A percentile compares a stretch with the other conserved stretches of the same genome.
Evolutionary conservation across 2,888 invertebrate genomes (phyloP).

Genomic region (Sthenelais limicola): DNA sequence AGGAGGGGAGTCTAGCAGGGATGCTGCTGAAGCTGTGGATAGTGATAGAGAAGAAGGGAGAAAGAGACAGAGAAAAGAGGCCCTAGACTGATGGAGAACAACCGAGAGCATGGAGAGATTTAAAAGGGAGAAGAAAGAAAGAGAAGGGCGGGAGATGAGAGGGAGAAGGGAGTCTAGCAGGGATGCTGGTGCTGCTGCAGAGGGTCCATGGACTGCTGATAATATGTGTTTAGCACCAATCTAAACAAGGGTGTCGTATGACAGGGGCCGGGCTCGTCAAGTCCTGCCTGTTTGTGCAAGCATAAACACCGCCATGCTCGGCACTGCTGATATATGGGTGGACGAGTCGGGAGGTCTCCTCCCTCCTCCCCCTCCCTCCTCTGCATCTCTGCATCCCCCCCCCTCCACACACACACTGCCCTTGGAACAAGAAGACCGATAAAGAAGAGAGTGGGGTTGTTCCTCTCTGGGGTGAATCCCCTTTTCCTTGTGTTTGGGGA

Average conservation of each 20-base stretch:
- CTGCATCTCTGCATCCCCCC: neutral
- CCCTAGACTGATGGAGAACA: too few relatives aligned
- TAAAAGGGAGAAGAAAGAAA: neutral
- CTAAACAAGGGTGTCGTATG: constrained; percentile 31
- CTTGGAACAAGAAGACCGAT: too few relatives aligned
- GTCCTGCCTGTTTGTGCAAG: constrained; percentile 24
- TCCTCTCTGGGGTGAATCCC: too few relatives aligned
- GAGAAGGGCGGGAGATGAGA: neutral
- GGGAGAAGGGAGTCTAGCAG: constrained; percentile 5
- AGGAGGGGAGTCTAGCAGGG: too few relatives aligned
- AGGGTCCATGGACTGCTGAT: constrained; percentile 20
- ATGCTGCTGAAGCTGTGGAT: too few relatives aligned
- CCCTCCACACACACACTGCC: neutral
- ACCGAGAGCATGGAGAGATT: too few relatives aligned
- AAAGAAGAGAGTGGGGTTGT: too few relatives aligned
- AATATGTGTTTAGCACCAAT: constrained; percentile 34
- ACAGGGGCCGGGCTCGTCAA: constrained; percentile 17
- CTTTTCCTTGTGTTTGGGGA: too few relatives aligned
- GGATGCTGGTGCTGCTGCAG: too few relatives aligned
- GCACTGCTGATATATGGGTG: constrained; percentile 28
- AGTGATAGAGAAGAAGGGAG: too few relatives aligned
- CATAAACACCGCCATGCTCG: constrained; percentile 30
- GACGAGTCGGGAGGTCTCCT: constrained; percentile 21
- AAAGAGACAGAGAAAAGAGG: too few relatives aligned
- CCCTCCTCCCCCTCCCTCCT: neutral